Percentiles rank a stretch among this genome's conserved stretches.
Conservation (phyloP, 2,113 vertebrate genomes). For the Tiliqua scincoides region DNA sequence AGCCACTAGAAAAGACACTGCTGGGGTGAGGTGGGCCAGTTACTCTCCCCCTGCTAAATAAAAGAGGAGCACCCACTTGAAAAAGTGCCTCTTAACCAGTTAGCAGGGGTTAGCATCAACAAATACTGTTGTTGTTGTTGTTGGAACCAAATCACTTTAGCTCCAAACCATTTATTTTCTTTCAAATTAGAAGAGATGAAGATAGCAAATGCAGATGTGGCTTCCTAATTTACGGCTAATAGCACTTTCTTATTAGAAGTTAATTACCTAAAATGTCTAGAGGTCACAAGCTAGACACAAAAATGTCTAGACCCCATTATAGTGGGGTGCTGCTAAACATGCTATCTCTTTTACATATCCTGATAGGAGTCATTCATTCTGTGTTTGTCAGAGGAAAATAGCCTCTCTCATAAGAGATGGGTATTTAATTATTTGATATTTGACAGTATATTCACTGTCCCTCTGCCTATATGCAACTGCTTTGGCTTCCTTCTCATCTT, state of each 20-base stretch:
- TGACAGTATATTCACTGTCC: not conserved
- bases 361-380: not conserved
- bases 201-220: not conserved
- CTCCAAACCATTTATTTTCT: not conserved
- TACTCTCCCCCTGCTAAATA: too few relatives aligned
- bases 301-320: too few relatives aligned
- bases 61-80: too few relatives aligned
- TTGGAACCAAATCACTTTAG: not conserved
- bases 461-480: not conserved
- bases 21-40: too few relatives aligned
- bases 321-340: not conserved
- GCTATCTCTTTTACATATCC: not conserved
- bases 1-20: too few relatives aligned
- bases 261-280: not conserved
- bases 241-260: not conserved
- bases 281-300: not conserved
- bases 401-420: not conserved
- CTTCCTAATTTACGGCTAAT: not conserved
- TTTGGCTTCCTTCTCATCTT: conserved; percentile 16
- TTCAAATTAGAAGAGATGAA: conserved; percentile 7
- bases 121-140: too few relatives aligned
- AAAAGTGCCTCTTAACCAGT: too few relatives aligned
- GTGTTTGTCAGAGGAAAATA: conserved; percentile 6
- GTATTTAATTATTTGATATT: conserved; percentile 17
- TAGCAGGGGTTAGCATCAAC: too few relatives aligned